phyloP scores from a whole-genome alignment of 2,888 invertebrate genomes.

The Nomada lathburiana region DNA sequence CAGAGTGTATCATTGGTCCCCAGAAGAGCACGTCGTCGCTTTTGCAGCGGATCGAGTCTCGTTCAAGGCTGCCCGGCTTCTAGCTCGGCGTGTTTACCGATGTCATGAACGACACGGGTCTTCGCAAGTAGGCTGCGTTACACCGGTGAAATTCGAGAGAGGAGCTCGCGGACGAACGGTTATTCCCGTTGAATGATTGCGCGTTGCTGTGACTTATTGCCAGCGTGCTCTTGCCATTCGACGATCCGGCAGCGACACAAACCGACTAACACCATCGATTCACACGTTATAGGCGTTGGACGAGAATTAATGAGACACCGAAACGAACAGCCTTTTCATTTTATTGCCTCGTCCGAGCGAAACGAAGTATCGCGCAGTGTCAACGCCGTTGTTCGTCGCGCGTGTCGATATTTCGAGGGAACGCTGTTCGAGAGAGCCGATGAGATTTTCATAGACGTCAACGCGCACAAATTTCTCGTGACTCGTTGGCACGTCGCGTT shows the following conservation, averaged over 20 bases:
- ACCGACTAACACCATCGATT: constrained; percentile 10
- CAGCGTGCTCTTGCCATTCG: constrained; percentile 9
- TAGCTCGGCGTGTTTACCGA: constrained; percentile 23
- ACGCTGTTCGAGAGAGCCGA: not conserved
- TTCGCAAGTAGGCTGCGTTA: constrained; percentile 32
- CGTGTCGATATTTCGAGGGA: too few relatives aligned
- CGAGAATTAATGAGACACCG: constrained; percentile 6
- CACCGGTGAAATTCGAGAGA: constrained; percentile 52
- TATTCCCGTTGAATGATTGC: constrained; percentile 39
- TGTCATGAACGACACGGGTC: constrained; percentile 4
- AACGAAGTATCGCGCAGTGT: not conserved
- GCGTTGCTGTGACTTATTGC: constrained; percentile 32
- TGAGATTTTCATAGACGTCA: constrained; percentile 24
- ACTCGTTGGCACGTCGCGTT: constrained; percentile 39
- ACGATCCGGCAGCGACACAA: not conserved
- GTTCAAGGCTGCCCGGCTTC: constrained; percentile 14
- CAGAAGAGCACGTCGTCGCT: constrained; percentile 1
- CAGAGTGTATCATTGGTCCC: not conserved
- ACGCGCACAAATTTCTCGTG: constrained; percentile 24
- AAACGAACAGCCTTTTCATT: not conserved
- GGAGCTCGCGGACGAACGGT: constrained; percentile 22
- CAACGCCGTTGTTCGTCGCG: not conserved
- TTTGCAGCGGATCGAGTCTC: constrained; percentile 1
- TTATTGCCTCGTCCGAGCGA: not conserved
- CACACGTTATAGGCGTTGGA: constrained; percentile 11